Conservation (phyloP, 2,113 vertebrate species). For the Pteronura brasiliensis region DNA sequence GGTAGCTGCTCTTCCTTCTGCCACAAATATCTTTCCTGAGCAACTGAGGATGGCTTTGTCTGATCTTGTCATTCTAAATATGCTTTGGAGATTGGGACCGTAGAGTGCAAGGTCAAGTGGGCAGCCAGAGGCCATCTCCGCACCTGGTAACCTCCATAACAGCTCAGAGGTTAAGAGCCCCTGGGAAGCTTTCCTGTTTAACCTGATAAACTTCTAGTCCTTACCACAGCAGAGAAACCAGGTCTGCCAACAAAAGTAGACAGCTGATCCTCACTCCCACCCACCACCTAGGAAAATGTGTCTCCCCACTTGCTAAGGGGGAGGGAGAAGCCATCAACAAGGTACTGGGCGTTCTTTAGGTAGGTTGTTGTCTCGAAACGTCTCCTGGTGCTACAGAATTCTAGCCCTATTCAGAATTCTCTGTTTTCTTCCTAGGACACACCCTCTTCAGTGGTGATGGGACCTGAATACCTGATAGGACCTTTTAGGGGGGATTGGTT, state of each 20-base stretch:
- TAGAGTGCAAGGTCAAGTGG: not conserved
- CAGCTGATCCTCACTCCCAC: not conserved
- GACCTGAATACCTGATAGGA: not conserved
- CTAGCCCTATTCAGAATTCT: not conserved
- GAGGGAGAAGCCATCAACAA: not conserved
- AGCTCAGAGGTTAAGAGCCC: not conserved
- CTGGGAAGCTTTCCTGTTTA: not conserved
- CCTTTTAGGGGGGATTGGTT: not conserved
- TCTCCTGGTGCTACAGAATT: not conserved
- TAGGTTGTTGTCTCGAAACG: not conserved
- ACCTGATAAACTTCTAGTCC: not conserved
- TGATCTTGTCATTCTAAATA: not conserved
- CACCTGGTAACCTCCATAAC: no score
- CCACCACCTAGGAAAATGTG: not conserved
- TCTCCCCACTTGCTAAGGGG: not conserved
- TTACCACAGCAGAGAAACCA: not conserved
- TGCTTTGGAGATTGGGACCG: not conserved
- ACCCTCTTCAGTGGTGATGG: not conserved
- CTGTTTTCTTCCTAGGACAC: not conserved
- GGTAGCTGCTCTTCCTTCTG: not conserved
- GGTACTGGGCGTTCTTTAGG: not conserved
- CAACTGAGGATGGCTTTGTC: not conserved
- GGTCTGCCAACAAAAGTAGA: not conserved
- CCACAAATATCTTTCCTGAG: not conserved
- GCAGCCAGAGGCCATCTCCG: not conserved